These are phyloP conservation scores for Trichosurus vulpecula DNA, from an alignment of 2,797 vertebrate species.

Conservation along the genomic window DNA sequence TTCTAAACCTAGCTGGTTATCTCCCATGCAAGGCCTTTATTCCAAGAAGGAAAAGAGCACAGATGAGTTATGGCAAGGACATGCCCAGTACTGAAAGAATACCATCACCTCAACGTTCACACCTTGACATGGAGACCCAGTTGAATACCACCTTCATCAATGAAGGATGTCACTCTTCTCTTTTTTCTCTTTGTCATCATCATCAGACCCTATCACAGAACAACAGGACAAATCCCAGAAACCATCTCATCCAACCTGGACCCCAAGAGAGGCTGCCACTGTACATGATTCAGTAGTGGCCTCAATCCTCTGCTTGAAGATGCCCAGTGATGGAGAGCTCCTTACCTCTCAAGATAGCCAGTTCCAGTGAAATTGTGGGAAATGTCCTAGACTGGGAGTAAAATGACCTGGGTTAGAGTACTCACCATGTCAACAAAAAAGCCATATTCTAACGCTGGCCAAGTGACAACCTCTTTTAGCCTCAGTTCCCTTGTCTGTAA, in stretches of 20 bases:
- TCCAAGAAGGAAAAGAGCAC: not conserved
- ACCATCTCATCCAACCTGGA: not conserved
- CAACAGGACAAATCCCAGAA: not conserved
- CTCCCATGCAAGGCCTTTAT: not conserved
- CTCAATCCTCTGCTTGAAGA: too few relatives aligned
- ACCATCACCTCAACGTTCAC: not conserved
- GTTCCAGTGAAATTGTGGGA: too few relatives aligned
- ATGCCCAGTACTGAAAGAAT: not conserved
- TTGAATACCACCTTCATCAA: not conserved
- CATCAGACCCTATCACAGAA: not conserved
- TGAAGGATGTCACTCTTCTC: not conserved
- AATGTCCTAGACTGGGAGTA: too few relatives aligned
- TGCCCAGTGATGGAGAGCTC: too few relatives aligned
- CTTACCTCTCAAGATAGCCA: too few relatives aligned
- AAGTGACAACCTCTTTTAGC: too few relatives aligned
- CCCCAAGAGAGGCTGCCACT: not conserved
- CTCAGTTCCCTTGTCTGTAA: too few relatives aligned
- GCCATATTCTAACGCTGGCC: too few relatives aligned
- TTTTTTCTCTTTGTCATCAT: not conserved
- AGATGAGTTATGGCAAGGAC: rapidly evolving
- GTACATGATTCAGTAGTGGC: not conserved
- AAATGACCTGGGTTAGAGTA: too few relatives aligned
- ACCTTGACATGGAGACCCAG: not conserved
- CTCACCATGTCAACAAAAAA: too few relatives aligned
- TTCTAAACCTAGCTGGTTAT: not conserved